Evolutionary conservation across 2,113 vertebrate genomes (phyloP), one percentile per base, ranked within the genome.

Genomic region (Cyprichromis sp.): DNA sequence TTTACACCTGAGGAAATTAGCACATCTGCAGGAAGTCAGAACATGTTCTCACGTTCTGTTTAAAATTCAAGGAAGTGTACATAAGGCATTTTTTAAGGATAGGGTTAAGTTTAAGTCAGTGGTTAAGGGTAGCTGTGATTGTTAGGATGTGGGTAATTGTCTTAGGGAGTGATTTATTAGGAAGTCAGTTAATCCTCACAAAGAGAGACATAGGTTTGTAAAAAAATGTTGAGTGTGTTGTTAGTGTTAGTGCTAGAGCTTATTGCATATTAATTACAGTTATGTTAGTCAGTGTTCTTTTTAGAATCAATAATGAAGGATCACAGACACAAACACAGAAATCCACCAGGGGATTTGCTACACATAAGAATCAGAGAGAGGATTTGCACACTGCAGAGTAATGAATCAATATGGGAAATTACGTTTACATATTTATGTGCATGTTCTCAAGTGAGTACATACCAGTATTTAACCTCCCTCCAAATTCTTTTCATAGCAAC

Each of bases 401-500:
- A 86, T 86, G 24, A 85, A 89, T 87, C 12, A 4, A 55, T 82
- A 53, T 82, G 13, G 68, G 50, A 91, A 86, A 87, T 63, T 31
- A 84, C n/a, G 10, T 84, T 82, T 63, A 54, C 45, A 38, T 87
- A 31, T 87, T 55, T 87, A 78, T 82, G 73, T 82, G 26, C 63
- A 34, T 71, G 36, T 36, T 53, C 5, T 80, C 14, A 38, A 55
- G 59, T 1, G 3, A 34, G 24, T 29, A 24, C 45, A 81, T 85
- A 63, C 61, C 73, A 84, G 76, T 82, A 47, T 40, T 84, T 85
- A 52, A 38, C 80, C 24, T 83, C 55, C 34, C 24, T 81, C 78
- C 45, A 85, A 73, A 89, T 78, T 81, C 3, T 83, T 92, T 92
- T 84, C 34, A 4, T 29, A 86, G 88, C 82, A 89, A 84, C 84